Evolutionary conservation across 2,113 vertebrate genomes (phyloP).

Genomic region (Apteryx mantelli): DNA sequence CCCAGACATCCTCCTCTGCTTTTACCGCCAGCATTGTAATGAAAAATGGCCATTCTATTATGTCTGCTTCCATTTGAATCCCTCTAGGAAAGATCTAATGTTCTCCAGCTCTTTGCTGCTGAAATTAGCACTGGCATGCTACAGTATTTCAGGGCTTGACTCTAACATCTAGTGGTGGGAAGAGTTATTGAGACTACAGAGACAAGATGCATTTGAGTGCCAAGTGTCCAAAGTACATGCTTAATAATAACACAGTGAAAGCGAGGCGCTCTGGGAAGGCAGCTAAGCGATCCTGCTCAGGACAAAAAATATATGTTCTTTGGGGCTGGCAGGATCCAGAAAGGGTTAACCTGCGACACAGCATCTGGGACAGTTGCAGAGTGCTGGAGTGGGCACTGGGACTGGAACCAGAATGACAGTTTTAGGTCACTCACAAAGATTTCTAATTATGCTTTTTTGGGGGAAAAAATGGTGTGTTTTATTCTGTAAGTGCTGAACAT

Average conservation of each 20-base stretch:
- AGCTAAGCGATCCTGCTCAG: background rate
- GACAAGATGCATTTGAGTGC: background rate
- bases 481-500: conserved; percentile 65
- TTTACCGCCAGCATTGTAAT: conserved; percentile 33
- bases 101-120: conserved; percentile 53
- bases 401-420: background rate
- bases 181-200: conserved; percentile 8
- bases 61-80: conserved; percentile 54
- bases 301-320: background rate
- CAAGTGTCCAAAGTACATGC: background rate
- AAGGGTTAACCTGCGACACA: background rate
- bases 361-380: background rate
- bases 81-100: conserved; percentile 56
- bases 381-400: conserved; percentile 3
- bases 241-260: background rate
- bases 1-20: conserved; percentile 55
- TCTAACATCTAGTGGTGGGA: background rate
- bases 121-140: conserved; percentile 55
- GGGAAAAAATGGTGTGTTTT: conserved; percentile 24
- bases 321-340: background rate
- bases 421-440: conserved; percentile 44
- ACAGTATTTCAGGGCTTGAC: background rate
- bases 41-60: conserved; percentile 23
- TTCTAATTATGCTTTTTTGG: background rate
- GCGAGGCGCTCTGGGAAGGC: background rate